Conservation (phyloP, 2,113 vertebrate genomes). For the Pachycephala philippinensis region DNA sequence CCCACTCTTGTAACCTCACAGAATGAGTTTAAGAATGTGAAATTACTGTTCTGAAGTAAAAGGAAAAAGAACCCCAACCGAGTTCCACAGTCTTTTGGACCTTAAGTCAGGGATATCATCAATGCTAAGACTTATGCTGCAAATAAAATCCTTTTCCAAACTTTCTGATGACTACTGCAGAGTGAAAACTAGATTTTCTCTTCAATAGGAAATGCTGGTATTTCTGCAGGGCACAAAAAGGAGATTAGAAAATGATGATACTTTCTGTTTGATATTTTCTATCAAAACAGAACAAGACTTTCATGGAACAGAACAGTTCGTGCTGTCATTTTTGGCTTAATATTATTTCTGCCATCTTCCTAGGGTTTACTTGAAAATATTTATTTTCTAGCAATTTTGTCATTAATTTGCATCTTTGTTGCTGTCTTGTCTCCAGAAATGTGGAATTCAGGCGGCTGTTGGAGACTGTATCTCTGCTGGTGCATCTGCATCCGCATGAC, state of each 20-base stretch:
- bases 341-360: not conserved
- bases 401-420: not conserved
- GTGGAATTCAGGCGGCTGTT: not conserved
- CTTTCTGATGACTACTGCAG: not conserved
- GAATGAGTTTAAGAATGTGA: not conserved
- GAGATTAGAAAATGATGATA: not conserved
- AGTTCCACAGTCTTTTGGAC: not conserved
- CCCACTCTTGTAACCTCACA: no score
- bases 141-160: not conserved
- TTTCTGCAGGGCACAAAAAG: not conserved
- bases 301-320: not conserved
- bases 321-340: not conserved
- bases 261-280: not conserved
- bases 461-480: not conserved
- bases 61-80: accelerated
- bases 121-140: not conserved
- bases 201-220: not conserved
- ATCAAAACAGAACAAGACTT: not conserved
- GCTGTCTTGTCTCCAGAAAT: not conserved
- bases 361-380: not conserved
- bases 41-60: not conserved
- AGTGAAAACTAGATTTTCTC: not conserved
- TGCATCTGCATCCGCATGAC: accelerated
- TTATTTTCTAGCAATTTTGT: not conserved
- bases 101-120: not conserved